A percentile compares a stretch with the other conserved stretches of the same genome.
Conservation (phyloP, 2,797 vertebrate species). For the Coregonus suidteri region DNA sequence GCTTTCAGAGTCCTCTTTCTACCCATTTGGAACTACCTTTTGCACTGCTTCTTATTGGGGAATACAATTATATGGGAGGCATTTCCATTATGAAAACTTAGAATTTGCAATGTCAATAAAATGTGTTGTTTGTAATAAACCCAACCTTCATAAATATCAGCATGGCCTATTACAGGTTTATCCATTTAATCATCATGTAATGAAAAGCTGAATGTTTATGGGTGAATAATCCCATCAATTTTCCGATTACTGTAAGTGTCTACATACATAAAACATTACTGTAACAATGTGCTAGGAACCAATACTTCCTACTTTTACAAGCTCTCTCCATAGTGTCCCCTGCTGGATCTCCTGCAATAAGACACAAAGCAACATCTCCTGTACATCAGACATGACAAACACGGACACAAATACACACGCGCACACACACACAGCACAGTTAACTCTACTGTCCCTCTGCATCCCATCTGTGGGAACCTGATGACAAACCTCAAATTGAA, state of each 20-base stretch:
- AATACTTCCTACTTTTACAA: not conserved
- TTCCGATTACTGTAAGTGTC: not conserved
- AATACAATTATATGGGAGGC: not conserved
- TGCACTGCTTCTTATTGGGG: not conserved
- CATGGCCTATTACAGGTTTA: not conserved
- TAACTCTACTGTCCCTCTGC: slow-evolving; percentile 12
- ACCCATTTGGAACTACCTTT: not conserved
- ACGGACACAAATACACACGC: not conserved
- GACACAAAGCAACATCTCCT: not conserved
- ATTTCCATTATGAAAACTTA: no score
- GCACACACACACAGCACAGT: not conserved
- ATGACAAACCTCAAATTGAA: slow-evolving; percentile 51
- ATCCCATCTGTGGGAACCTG: slow-evolving; percentile 29
- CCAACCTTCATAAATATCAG: not conserved
- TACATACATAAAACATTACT: not conserved
- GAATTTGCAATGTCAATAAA: no score
- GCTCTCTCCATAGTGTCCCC: not conserved
- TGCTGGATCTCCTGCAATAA: not conserved
- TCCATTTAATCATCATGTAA: not conserved
- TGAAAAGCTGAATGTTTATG: not conserved
- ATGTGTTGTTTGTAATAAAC: no score
- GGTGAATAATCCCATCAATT: not conserved
- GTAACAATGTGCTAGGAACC: not conserved
- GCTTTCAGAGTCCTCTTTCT: no score
- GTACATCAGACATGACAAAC: slow-evolving; percentile 5